These are phyloP conservation scores for Serranus cabrilla DNA, from an alignment of 2,797 vertebrate genomes.

Conservation along the genomic window DNA sequence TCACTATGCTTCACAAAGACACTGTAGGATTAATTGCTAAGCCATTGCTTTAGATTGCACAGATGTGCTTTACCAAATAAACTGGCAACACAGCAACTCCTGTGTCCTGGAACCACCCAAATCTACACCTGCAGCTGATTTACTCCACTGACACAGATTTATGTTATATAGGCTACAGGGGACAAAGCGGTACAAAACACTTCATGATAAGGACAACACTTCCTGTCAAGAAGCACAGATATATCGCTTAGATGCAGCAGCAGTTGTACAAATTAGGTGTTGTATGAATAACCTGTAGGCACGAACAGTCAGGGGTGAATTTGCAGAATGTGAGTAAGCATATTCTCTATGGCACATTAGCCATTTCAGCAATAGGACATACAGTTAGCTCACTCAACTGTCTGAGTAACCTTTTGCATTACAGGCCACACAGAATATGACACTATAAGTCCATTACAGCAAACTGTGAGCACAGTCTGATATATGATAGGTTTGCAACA, in stretches of 20 bases:
- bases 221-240: constrained; percentile 6
- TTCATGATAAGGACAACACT: constrained; percentile 12
- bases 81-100: constrained; percentile 17
- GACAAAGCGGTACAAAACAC: constrained; percentile 5
- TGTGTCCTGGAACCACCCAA: constrained; percentile 35
- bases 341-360: constrained; percentile 43
- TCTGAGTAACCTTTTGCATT: constrained; percentile 31
- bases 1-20: neutral
- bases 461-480: constrained; percentile 10
- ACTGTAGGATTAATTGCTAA: neutral
- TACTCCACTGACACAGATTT: constrained; percentile 67
- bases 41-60: neutral
- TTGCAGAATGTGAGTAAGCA: constrained; percentile 53
- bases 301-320: constrained; percentile 16
- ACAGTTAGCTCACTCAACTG: constrained; percentile 41
- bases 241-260: constrained; percentile 2
- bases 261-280: neutral
- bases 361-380: constrained; percentile 30
- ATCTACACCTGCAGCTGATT: constrained; percentile 36
- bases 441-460: constrained; percentile 17
- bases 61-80: constrained; percentile 4
- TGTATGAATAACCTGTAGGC: constrained; percentile 22
- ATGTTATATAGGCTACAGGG: constrained; percentile 24
- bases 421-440: constrained; percentile 18
- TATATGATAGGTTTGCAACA: neutral